These are phyloP conservation scores for Drosophila kuntzei DNA, from an alignment of 2,888 invertebrate genomes.

Conservation along the genomic window DNA sequence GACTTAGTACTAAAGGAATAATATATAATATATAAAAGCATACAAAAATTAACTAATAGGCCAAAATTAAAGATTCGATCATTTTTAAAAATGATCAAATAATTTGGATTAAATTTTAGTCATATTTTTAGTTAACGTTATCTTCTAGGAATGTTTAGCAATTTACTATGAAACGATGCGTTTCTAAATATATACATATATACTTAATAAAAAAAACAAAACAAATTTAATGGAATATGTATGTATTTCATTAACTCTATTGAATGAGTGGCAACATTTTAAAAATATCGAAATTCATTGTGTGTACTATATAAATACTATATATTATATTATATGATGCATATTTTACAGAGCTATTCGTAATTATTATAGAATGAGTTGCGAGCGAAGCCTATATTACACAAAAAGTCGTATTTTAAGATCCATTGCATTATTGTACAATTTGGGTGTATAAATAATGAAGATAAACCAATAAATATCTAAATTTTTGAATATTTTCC, in stretches of 20 bases:
- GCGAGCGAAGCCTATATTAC: slow-evolving; percentile 34
- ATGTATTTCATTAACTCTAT: slow-evolving; percentile 28
- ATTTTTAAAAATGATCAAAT: slow-evolving; percentile 54
- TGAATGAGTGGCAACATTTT: slow-evolving; percentile 26
- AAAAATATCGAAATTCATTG: slow-evolving; percentile 41
- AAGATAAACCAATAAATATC: slow-evolving; percentile 69
- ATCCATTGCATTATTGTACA: slow-evolving; percentile 64
- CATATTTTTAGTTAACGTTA: slow-evolving; percentile 69
- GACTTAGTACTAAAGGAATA: slow-evolving; percentile 63
- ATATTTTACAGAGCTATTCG: slow-evolving; percentile 55
- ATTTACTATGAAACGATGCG: slow-evolving; percentile 54
- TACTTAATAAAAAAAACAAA: slow-evolving; percentile 4
- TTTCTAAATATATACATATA: slow-evolving; percentile 39
- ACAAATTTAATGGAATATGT: slow-evolving; percentile 21
- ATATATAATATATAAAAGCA: slow-evolving; percentile 12
- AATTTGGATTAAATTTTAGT: slow-evolving; percentile 66
- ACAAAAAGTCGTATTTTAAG: slow-evolving; percentile 56
- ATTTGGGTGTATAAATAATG: slow-evolving; percentile 68
- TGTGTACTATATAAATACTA: slow-evolving; percentile 32
- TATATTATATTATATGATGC: slow-evolving; percentile 40
- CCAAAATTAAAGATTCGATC: slow-evolving; percentile 30
- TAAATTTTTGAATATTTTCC: slow-evolving; percentile 48
- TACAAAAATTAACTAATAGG: slow-evolving; percentile 17
- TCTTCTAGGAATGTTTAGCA: slow-evolving; percentile 54
- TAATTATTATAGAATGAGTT: slow-evolving; percentile 55